Percentiles rank a stretch among this genome's conserved stretches.
These are phyloP conservation scores for Scaptodrosophila lebanonensis DNA, from an alignment of 1,140 invertebrate genomes.

Conservation along the genomic window DNA sequence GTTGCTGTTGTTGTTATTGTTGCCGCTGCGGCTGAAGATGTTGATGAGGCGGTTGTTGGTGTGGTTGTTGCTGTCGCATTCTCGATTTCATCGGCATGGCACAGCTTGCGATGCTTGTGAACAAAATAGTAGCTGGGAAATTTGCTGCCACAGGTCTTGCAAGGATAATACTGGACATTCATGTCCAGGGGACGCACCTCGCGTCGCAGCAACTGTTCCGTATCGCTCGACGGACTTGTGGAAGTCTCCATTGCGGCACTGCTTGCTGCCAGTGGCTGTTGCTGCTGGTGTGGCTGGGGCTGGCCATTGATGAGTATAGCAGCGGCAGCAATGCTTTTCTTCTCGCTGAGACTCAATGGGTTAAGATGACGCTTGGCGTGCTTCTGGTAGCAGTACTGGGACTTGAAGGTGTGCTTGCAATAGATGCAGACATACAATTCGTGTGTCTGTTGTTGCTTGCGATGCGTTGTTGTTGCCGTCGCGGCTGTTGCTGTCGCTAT, in stretches of 20 bases:
- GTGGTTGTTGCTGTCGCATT: constrained; percentile 7
- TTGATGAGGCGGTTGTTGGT: constrained; percentile 6
- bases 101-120: constrained; percentile 91
- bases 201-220: constrained; percentile 60
- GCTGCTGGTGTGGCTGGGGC: constrained; percentile 12
- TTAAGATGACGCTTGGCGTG: constrained; percentile 85
- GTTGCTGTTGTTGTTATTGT: constrained; percentile 9
- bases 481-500: not conserved
- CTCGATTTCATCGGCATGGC: constrained; percentile 83
- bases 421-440: constrained; percentile 84
- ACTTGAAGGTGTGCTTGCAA: constrained; percentile 89
- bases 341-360: constrained; percentile 77
- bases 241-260: not conserved
- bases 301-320: constrained; percentile 10
- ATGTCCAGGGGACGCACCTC: constrained; percentile 84
- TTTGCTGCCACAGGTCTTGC: constrained; percentile 93
- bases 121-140: constrained; percentile 96
- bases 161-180: constrained; percentile 93
- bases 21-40: constrained; percentile 13
- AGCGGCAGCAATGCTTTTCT: constrained; percentile 15
- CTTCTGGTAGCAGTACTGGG: constrained; percentile 89
- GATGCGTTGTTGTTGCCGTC: constrained; percentile 1
- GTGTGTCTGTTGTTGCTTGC: constrained; percentile 68
- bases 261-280: constrained; percentile 17
- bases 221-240: too few species aligned